Conservation (phyloP, 2,797 vertebrate species). For the Smutsia temminckii region DNA sequence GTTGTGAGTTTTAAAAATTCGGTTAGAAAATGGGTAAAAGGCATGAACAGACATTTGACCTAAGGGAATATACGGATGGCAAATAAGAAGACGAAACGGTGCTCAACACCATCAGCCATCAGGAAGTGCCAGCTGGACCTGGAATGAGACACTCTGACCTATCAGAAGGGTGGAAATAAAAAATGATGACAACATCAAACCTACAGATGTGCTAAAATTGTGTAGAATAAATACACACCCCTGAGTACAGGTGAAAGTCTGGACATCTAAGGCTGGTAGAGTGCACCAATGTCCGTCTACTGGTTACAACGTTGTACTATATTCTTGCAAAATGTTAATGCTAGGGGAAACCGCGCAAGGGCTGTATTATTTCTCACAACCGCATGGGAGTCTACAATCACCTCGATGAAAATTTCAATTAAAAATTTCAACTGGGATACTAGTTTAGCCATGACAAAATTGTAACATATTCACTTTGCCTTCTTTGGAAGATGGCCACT, state of each 20-base stretch:
- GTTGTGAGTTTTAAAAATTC: background rate
- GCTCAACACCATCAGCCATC: background rate
- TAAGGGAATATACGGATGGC: background rate
- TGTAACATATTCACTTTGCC: background rate
- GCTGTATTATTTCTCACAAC: background rate
- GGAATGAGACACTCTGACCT: background rate
- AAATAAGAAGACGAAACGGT: background rate
- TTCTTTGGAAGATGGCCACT: background rate
- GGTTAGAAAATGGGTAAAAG: constrained; percentile 9
- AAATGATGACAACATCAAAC: background rate
- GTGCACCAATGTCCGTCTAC: background rate
- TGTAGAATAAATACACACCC: background rate
- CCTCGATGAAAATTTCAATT: background rate
- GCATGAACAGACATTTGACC: background rate
- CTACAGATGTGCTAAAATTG: background rate
- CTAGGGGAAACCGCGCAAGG: background rate
- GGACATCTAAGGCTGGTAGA: background rate
- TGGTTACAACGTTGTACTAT: background rate
- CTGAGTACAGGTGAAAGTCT: background rate
- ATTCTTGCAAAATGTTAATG: background rate
- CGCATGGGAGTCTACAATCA: background rate
- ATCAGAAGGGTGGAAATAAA: background rate
- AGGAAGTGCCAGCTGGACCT: background rate
- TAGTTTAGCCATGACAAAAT: background rate
- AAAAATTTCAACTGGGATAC: background rate